Evolutionary conservation across 1,140 invertebrate species (phyloP), one percentile per base, ranked within the genome.

Genomic region (Aphaenogaster ashmeadi): DNA sequence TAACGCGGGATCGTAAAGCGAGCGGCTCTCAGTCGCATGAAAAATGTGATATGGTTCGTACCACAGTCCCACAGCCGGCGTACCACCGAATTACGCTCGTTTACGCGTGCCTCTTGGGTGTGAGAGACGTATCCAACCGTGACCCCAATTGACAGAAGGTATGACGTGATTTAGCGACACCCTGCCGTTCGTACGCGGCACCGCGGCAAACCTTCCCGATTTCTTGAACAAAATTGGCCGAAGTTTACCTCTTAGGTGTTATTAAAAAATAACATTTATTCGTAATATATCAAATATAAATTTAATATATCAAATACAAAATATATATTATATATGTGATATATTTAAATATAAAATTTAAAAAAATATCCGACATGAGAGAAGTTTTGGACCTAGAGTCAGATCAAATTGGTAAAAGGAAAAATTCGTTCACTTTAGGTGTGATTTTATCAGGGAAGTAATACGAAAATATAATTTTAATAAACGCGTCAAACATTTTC

Each of bases 41-140:
- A 91, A 92, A 92, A 90, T 74, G 36, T 52, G 72, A 78, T 77
- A 88, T 38, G 18, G 67, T 56, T 87, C 64, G 41, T 62, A 88
- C 52, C 52, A 36, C 36, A 27, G 52, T 72, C 11, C 13, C 11
- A 27, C 27, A 9, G 15, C 5, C 33, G 38, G 2, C 21, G 4
- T 50, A 9, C 11, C 58, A 54, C 13, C 41, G n/a, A 85, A 77
- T 86, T 38, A 36, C 21, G 7, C 47, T 86, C 56, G 52, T 86
- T 78, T 52, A 62, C 27, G n/a, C 38, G 36, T 47, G 72, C 15
- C 67, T 56, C 74, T 47, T 47, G 67, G 41, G 27, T 72, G 54
- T 60, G 44, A 60, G 44, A 60, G 18, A 72, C 62, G 52, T 74
- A 74, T 72, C 18, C 9, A 75, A 75, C 80, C 80, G 54, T 84